Evolutionary conservation across 2,888 invertebrate genomes (phyloP).

Genomic region (Epinotia bilunana): DNA sequence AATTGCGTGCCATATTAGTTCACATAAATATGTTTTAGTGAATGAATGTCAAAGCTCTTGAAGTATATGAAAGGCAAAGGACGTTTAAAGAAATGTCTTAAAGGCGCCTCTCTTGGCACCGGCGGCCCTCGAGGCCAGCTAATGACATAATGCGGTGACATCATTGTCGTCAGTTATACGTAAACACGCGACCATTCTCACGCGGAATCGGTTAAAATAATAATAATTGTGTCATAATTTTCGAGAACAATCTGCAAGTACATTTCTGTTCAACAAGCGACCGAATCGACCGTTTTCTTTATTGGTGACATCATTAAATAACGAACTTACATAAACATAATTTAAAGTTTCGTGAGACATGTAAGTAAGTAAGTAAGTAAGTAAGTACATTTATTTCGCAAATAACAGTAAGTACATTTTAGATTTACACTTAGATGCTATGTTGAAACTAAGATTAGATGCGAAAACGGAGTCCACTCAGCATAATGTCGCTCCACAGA

Average conservation of each 20-base stretch:
- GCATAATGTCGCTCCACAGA: no score
- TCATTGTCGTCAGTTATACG: conserved; percentile 43
- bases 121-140: conserved; percentile 44
- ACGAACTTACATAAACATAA: no score
- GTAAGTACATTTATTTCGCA: no score
- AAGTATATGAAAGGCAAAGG: neutral
- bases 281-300: neutral
- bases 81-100: conserved; percentile 1
- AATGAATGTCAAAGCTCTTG: neutral
- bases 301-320: no score
- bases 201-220: conserved; percentile 1
- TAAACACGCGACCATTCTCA: conserved; percentile 25
- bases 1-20: neutral
- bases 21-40: neutral
- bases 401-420: no score
- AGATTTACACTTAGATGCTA: no score
- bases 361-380: no score
- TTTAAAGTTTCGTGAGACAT: no score
- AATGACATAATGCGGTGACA: conserved; percentile 48
- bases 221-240: conserved; percentile 16
- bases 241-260: neutral
- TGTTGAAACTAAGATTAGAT: no score
- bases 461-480: no score
- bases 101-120: conserved; percentile 8
- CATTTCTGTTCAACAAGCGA: neutral